Evolutionary conservation across 2,797 vertebrate genomes (phyloP).

Genomic region (Galaxias olidus): DNA sequence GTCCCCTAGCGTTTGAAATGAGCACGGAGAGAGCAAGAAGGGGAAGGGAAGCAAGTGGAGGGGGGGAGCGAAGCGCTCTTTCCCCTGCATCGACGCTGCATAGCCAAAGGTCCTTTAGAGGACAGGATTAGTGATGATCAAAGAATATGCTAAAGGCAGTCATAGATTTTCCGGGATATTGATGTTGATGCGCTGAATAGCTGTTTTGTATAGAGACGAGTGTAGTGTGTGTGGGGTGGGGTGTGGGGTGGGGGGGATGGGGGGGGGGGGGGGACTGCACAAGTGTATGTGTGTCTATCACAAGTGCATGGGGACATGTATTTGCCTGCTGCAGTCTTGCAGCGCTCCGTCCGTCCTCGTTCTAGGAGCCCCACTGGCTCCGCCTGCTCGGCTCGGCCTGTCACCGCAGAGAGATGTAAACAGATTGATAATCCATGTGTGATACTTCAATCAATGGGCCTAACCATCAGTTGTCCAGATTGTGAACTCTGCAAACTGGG

Average conservation of each 20-base stretch:
- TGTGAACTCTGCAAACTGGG: conserved; percentile 62
- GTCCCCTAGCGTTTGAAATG: too few species aligned
- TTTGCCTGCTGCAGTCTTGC: too few species aligned
- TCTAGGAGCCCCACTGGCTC: too few species aligned
- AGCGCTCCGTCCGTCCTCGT: too few species aligned
- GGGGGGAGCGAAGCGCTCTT: background rate
- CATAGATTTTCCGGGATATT: conserved; percentile 52
- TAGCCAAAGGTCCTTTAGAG: conserved; percentile 31
- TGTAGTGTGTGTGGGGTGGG: conserved; percentile 8
- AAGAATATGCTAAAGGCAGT: conserved; percentile 46
- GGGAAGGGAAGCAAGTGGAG: too few species aligned
- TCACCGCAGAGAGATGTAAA: conserved; percentile 42
- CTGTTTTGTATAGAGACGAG: background rate
- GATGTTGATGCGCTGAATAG: conserved; percentile 37
- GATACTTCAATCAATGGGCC: conserved; percentile 61
- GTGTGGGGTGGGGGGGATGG: background rate
- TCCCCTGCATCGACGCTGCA: background rate
- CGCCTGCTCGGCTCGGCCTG: too few species aligned
- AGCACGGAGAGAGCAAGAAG: too few species aligned
- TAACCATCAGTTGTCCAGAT: conserved; percentile 55
- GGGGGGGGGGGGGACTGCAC: background rate
- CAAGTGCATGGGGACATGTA: too few species aligned
- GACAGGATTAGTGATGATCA: conserved; percentile 32
- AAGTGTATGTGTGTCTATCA: too few species aligned
- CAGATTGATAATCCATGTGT: conserved; percentile 63